phyloP scores from a whole-genome alignment of 2,113 vertebrate species.

The Coturnix japonica region DNA sequence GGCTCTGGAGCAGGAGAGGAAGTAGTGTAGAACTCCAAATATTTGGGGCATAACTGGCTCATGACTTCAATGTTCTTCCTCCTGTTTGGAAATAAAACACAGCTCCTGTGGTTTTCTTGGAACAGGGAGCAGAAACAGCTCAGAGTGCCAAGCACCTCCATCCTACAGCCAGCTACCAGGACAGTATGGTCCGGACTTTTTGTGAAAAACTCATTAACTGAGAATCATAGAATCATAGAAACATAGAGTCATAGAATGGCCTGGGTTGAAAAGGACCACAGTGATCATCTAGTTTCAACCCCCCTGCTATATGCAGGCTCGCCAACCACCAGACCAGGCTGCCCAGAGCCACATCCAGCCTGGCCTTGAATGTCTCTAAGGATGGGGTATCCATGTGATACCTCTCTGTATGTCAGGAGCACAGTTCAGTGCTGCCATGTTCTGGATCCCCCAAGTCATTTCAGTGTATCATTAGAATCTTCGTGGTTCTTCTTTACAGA shows the following conservation, averaged over 20 bases:
- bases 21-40: not conserved
- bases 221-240: not conserved
- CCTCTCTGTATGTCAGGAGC: not conserved
- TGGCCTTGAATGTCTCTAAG: too few relatives aligned
- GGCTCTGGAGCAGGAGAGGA: not conserved
- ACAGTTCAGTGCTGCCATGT: not conserved
- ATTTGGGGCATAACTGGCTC: not conserved
- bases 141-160: not conserved
- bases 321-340: too few relatives aligned
- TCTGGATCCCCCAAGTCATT: not conserved
- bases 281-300: too few relatives aligned
- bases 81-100: slow-evolving; percentile 26
- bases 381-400: not conserved
- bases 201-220: slow-evolving; percentile 13
- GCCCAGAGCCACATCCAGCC: too few relatives aligned
- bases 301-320: too few relatives aligned
- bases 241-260: too few relatives aligned
- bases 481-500: not conserved
- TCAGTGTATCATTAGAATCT: not conserved
- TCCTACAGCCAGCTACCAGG: not conserved
- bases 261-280: too few relatives aligned
- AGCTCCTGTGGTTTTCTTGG: not conserved
- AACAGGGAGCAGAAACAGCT: not conserved
- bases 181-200: not conserved
- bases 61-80: slow-evolving; percentile 13